These are phyloP conservation scores for Lottia gigantea DNA, from an alignment of 2,888 invertebrate genomes.

Conservation along the genomic window DNA sequence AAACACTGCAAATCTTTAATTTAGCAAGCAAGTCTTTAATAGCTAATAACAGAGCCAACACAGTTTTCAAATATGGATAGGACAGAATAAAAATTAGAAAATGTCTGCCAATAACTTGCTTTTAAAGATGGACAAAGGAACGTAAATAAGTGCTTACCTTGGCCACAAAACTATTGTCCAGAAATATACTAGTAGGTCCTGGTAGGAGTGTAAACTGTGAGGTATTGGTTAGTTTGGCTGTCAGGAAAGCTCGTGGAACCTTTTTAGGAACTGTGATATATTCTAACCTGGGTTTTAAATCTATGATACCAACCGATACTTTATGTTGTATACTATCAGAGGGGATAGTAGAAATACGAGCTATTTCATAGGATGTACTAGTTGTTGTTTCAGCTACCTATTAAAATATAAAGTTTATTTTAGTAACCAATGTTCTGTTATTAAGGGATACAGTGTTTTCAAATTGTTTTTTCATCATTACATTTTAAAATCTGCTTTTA, in stretches of 20 bases:
- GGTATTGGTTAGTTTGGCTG: constrained; percentile 66
- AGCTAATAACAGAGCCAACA: neutral
- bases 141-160: constrained; percentile 43
- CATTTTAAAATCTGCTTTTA: too few relatives aligned
- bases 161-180: constrained; percentile 69
- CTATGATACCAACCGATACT: constrained; percentile 63
- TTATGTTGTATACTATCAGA: constrained; percentile 66
- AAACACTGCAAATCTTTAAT: neutral
- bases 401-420: neutral
- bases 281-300: constrained; percentile 64
- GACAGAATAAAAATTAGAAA: too few relatives aligned
- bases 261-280: constrained; percentile 67
- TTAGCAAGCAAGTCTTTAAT: neutral
- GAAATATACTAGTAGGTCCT: constrained; percentile 67
- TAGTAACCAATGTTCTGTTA: too few relatives aligned
- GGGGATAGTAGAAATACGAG: constrained; percentile 63
- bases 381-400: constrained; percentile 63
- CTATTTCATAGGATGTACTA: constrained; percentile 66
- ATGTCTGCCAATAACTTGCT: too few relatives aligned
- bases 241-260: constrained; percentile 65
- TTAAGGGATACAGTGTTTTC: too few relatives aligned
- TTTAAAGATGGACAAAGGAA: neutral
- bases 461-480: too few relatives aligned
- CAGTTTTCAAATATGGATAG: too few relatives aligned
- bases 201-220: constrained; percentile 65